Base-by-base conservation (phyloP, 2,888 invertebrate species). In the Hylaea fasciaria region DNA sequence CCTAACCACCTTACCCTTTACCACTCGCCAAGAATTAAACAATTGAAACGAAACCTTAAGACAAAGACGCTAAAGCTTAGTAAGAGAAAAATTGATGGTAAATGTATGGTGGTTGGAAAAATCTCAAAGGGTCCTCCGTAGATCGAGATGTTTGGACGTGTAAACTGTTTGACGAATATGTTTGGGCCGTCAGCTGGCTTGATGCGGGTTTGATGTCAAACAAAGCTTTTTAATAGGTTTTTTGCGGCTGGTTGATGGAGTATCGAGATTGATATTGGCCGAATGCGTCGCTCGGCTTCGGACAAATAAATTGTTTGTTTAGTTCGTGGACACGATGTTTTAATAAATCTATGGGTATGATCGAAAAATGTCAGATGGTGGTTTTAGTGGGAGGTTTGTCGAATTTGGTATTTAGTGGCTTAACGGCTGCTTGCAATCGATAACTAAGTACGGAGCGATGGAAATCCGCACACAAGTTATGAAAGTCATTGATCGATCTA, bases 111-210 rank as follows among this genome's bases (percentile, higher is more conserved):
- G 64, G 56, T 59, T 66, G 70, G 71, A 75, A 79, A 76, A 77
- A 75, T 74, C 75, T 74, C 72, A 73, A 73, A 76, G 80, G 79
- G 74, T 71, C 71, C 68, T 73, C 70, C 50, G 28, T 66, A 74
- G 76, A 76, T 71, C 68, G 73, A 74, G 77, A 69, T 82, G 80
- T 82, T 81, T 82, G 78, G 66, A 57, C 72, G 71, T 74, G 76
- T 81, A 80, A 82, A 80, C 82, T 78, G 82, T 81, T 80, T 78
- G 78, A 73, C 70, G 69, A 73, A 71, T 74, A 70, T 77, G 78
- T 78, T 78, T 76, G 79, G 69, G 57, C 61, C 68, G 74, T 69
- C 76, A 66, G 59, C 57, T 60, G 60, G 70, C 62, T 65, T 68
- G 69, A 70, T 68, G 62, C 51, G 67, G 71, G 73, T 67, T 61